A percentile compares a stretch with the other conserved stretches of the same genome.
These are phyloP conservation scores for Actenoides hombroni DNA, from an alignment of 2,113 vertebrate genomes.

Conservation along the genomic window DNA sequence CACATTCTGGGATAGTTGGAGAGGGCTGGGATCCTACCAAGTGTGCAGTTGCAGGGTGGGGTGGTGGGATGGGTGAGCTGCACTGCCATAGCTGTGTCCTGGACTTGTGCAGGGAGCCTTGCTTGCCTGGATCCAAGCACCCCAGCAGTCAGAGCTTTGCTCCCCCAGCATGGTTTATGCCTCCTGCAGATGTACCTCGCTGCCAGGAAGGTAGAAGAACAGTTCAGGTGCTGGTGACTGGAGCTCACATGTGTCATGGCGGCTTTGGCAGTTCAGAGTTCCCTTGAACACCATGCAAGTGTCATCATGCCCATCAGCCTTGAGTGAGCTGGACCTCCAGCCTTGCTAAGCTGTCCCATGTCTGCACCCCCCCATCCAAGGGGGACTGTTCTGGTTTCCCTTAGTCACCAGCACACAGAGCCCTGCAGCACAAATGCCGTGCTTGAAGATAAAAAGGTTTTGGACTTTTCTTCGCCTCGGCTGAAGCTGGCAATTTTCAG, in stretches of 20 bases:
- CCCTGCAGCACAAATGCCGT: neutral
- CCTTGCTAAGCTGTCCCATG: accelerated
- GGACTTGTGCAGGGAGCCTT: accelerated
- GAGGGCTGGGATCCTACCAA: neutral
- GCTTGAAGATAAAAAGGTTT: neutral
- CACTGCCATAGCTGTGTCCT: neutral
- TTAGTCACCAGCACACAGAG: too few species aligned
- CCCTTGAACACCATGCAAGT: accelerated
- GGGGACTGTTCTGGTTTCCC: neutral
- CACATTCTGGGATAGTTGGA: neutral
- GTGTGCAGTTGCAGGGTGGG: neutral
- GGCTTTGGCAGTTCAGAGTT: neutral
- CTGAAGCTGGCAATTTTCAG: neutral
- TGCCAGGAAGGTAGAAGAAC: neutral
- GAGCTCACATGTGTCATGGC: neutral
- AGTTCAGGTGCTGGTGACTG: accelerated
- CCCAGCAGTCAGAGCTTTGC: neutral
- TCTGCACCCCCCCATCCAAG: accelerated
- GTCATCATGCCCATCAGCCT: neutral
- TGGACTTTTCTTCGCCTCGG: neutral
- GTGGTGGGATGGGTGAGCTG: neutral
- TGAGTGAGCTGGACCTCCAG: neutral
- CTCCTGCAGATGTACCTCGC: accelerated
- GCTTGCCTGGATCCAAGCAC: accelerated
- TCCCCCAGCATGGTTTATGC: neutral